Conservation (phyloP, 2,888 invertebrate genomes). For the Coremacera marginata region DNA sequence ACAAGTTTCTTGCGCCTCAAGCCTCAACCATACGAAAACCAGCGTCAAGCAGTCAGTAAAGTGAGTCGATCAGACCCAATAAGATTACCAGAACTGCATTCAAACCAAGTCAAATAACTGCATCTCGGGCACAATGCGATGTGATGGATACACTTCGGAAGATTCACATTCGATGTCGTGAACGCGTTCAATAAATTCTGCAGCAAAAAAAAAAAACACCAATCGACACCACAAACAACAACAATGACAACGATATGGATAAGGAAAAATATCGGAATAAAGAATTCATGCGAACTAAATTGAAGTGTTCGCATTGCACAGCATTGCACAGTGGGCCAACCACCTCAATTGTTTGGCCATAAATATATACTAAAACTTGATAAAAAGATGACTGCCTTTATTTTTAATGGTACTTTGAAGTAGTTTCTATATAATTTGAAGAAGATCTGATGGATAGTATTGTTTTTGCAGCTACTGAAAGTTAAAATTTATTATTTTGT, state of each 20-base stretch:
- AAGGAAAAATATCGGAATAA: not conserved
- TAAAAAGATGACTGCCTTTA: too few relatives aligned
- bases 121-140: conserved; percentile 20
- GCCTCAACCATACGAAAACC: conserved; percentile 16
- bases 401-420: too few relatives aligned
- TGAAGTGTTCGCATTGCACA: conserved; percentile 35
- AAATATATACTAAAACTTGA: too few relatives aligned
- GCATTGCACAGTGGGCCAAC: too few relatives aligned
- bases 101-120: conserved; percentile 39
- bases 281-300: conserved; percentile 45
- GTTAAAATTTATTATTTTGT: too few relatives aligned
- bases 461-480: too few relatives aligned
- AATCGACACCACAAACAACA: not conserved
- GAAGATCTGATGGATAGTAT: too few relatives aligned
- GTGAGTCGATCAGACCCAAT: conserved; percentile 19
- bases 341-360: too few relatives aligned
- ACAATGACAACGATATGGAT: not conserved
- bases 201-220: not conserved
- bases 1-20: not conserved
- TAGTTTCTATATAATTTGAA: too few relatives aligned
- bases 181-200: conserved; percentile 7
- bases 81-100: conserved; percentile 36
- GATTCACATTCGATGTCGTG: not conserved
- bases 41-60: not conserved
- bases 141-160: conserved; percentile 38